Evolutionary conservation across 2,113 vertebrate species (phyloP), one percentile per base, ranked within the genome.

Genomic region (Pluvianellus socialis): DNA sequence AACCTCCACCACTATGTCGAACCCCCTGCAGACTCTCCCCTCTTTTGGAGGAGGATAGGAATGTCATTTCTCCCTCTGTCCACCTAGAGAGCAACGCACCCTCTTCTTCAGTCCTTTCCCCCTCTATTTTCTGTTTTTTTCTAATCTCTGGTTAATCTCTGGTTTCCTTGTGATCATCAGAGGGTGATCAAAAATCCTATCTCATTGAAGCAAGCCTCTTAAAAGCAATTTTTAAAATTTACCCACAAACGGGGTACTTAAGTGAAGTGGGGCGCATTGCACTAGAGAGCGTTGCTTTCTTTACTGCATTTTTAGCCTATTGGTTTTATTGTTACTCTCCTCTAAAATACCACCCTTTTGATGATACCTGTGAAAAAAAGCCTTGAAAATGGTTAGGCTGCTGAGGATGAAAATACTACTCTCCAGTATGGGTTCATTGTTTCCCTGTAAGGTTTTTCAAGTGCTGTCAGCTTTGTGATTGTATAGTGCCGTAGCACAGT

Each of bases 61-160:
- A 8, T 16, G 20, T 32, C 4, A 40, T 79, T 96, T 92, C 23
- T 83, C 42, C 20, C 38, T 62, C 50, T 4, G 1, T 47, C 28
- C 12, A 17, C 16, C 28, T 16, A n/a, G 35, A 85, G 21, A n/a
- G 12, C 30, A 77, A 68, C 1, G 1, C 6, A 65, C 0, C 2
- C 19, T 55, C 14, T 72, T 90, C 44, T 87, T 87, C 40, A 56
- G 27, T 32, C 33, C 5, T 42, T 68, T 40, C 8, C 7, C 7
- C 3, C 9, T 55, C 12, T 65, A 5, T 63, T 63, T 74, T 50
- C 4, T 4, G 12, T 22, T 44, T 68, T 50, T 65, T 68, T 10
- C 32, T 52, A 50, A n/a, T n/a, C n/a, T n/a, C n/a, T n/a, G n/a
- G 14, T 15, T 47, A 42, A 50, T 72, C 4, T 68, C 63, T 50